phyloP scores from a whole-genome alignment of 1,140 invertebrate species.

The Goniozus legneri region DNA sequence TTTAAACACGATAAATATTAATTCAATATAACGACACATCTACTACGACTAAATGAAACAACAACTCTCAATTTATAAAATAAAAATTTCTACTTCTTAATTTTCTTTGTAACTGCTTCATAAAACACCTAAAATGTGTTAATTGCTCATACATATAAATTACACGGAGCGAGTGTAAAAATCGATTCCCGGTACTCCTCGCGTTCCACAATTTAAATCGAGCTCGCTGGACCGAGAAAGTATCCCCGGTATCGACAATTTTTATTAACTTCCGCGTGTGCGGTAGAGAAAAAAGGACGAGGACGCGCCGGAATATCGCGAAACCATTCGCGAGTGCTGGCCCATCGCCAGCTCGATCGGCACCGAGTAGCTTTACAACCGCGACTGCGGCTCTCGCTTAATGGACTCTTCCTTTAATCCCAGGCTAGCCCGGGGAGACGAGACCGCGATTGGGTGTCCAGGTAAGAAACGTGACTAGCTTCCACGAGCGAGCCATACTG shows the following conservation, averaged over 20 bases:
- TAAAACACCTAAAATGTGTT: no score
- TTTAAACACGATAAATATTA: no score
- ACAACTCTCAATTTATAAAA: no score
- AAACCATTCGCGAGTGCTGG: slow-evolving; percentile 13
- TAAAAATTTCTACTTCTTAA: no score
- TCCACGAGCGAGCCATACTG: slow-evolving; percentile 26
- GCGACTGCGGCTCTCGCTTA: slow-evolving; percentile 18
- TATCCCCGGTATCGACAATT: slow-evolving; percentile 9
- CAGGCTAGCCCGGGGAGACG: slow-evolving; percentile 12
- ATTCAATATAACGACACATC: no score
- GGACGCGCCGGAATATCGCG: slow-evolving; percentile 7
- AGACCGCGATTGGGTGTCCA: slow-evolving; percentile 31
- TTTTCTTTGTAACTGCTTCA: no score
- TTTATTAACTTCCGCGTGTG: slow-evolving; percentile 10
- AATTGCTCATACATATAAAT: no score
- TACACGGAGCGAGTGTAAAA: no score
- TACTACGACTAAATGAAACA: no score
- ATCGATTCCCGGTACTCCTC: no score
- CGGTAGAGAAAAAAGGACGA: slow-evolving; percentile 3
- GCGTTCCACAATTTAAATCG: no score
- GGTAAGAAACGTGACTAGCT: slow-evolving; percentile 31
- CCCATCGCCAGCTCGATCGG: slow-evolving; percentile 16
- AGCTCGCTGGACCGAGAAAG: neutral
- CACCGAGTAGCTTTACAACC: slow-evolving; percentile 14
- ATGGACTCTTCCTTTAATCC: slow-evolving; percentile 35